Evolutionary conservation across 1,140 invertebrate genomes (phyloP).

Genomic region (Bombus breviceps): DNA sequence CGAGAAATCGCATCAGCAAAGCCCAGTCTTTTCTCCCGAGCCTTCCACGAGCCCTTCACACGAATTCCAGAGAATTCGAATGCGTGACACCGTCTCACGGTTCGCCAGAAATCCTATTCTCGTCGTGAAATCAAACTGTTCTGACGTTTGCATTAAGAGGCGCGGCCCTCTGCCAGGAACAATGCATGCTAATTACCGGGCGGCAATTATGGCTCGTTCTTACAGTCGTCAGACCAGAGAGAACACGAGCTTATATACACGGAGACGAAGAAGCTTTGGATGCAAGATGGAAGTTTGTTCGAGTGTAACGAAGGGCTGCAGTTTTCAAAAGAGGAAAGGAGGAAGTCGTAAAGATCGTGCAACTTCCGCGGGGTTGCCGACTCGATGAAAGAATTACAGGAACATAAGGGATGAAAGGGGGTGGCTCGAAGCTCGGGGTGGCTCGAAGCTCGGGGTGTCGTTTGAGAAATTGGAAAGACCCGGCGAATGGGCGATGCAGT

Average conservation of each 20-base stretch:
- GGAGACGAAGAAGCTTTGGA: background rate
- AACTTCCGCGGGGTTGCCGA: conserved; percentile 16
- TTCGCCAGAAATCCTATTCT: conserved; percentile 17
- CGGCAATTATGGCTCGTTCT: conserved; percentile 19
- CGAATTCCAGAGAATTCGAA: conserved; percentile 41
- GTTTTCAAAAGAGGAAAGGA: conserved; percentile 12
- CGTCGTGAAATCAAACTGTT: conserved; percentile 24
- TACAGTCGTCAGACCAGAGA: background rate
- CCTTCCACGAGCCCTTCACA: background rate
- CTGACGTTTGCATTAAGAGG: conserved; percentile 48
- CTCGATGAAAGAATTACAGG: conserved; percentile 48
- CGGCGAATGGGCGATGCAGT: conserved; percentile 30
- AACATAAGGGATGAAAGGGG: background rate
- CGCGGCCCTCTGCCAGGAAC: background rate
- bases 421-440: background rate
- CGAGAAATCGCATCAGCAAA: background rate
- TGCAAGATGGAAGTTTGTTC: background rate
- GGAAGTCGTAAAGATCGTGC: conserved; percentile 32
- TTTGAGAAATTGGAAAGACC: conserved; percentile 50
- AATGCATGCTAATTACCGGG: conserved; percentile 56
- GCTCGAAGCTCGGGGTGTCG: conserved; percentile 13
- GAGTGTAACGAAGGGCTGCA: conserved; percentile 29
- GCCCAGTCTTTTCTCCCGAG: conserved; percentile 15
- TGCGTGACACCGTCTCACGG: conserved; percentile 27
- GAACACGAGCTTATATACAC: background rate